phyloP scores from a whole-genome alignment of 2,888 invertebrate genomes.

The Allolobophora icterica region DNA sequence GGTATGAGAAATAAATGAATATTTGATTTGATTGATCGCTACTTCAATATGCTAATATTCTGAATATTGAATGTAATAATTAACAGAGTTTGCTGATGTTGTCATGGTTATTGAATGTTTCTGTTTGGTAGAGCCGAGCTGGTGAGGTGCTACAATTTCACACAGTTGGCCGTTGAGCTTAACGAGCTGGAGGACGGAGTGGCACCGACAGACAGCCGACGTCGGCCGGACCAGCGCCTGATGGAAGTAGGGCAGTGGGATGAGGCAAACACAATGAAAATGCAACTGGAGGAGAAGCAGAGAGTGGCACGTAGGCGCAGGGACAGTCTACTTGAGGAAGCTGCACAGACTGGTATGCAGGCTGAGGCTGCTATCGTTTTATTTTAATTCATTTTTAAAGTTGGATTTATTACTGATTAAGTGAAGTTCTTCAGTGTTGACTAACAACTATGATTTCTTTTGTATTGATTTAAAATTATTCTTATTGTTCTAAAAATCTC shows the following conservation, averaged over 20 bases:
- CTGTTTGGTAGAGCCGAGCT: slow-evolving; percentile 68
- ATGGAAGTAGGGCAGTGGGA: slow-evolving; percentile 73
- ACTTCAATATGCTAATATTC: background rate
- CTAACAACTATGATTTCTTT: background rate
- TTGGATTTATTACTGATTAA: slow-evolving; percentile 17
- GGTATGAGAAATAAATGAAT: too few species aligned
- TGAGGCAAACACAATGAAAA: slow-evolving; percentile 80
- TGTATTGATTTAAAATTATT: background rate
- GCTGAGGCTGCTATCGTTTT: background rate
- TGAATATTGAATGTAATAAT: background rate
- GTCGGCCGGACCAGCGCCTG: slow-evolving; percentile 92
- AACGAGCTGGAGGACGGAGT: slow-evolving; percentile 91
- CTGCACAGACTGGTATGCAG: slow-evolving; percentile 52
- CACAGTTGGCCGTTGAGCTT: slow-evolving; percentile 90
- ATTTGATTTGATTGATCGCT: too few species aligned
- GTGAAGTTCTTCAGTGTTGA: background rate
- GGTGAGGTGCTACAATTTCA: slow-evolving; percentile 89
- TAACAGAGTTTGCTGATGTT: too few species aligned
- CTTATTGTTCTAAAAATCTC: background rate
- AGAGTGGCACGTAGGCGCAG: slow-evolving; percentile 78
- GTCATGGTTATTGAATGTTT: background rate
- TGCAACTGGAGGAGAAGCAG: slow-evolving; percentile 93
- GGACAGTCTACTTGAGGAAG: slow-evolving; percentile 71
- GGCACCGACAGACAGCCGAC: slow-evolving; percentile 91
- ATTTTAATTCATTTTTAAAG: background rate